Evolutionary conservation across 2,113 vertebrate genomes (phyloP), one percentile per base, ranked within the genome.

Genomic region (Chamaetylas fuelleborni): DNA sequence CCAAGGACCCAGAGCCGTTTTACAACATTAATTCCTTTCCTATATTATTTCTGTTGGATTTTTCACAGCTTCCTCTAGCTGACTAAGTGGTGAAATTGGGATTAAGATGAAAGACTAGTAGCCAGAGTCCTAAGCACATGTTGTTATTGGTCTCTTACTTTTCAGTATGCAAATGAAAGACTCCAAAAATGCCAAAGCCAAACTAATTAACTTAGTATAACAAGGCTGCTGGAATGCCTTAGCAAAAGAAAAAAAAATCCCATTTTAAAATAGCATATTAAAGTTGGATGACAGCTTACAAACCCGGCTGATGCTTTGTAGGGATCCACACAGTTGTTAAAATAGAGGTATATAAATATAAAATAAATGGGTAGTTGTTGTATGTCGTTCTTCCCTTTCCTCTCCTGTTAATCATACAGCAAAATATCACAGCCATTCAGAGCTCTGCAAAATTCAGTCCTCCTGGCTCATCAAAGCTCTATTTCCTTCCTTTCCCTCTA

Each of bases 21-120:
- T 66, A 42, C n/a, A 64, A 36, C 29, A 31, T 82, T 80, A 92
- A 84, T 92, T 97, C 60, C 47, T 66, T 92, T 86, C 69, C 64
- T 88, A 31, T 12, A 19, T 76, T 79, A 16, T 8, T 48, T 24
- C 47, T 40, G 47, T 81, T 70, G 36, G 42, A 29, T 36, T 83
- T 92, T 84, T 65, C 54, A 42, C 15, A 90, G 13, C 14, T 93
- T 83, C 79, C 50, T 86, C 9, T 71, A 43, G 34, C 51, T 86
- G 56, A 11, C 48, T 84, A 70, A 92, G 38, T 64, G 78, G 20
- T 86, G 58, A 77, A 92, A 93, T 92, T 86, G 71, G 81, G 74
- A 83, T 85, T 83, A 85, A 88, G 20, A 33, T 36, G 11, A 79
- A 94, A 88, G 77, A 93, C 26, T 31, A 43, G 34, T n/a, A 74